Conservation (phyloP, 2,888 invertebrate genomes). For the Trissonchulus latispiculum region DNA sequence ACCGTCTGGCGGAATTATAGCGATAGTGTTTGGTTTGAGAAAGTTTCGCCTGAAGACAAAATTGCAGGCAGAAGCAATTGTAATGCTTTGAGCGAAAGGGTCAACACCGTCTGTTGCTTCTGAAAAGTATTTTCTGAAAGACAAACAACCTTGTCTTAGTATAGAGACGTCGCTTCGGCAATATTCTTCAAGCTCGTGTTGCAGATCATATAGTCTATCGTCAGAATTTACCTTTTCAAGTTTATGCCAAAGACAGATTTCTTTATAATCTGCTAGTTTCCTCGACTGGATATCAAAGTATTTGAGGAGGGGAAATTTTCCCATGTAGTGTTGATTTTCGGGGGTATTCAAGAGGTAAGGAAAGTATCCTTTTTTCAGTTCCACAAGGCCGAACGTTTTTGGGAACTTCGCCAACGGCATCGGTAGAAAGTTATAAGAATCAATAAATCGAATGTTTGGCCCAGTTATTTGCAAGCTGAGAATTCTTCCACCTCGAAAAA, state of each 20-base stretch:
- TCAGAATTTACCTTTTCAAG: background rate
- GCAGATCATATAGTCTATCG: background rate
- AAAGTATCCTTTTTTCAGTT: too few species aligned
- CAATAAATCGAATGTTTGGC: constrained; percentile 2
- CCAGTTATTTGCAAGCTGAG: too few species aligned
- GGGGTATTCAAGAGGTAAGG: constrained; percentile 1
- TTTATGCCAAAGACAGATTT: background rate
- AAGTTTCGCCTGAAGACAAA: background rate
- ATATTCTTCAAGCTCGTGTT: background rate
- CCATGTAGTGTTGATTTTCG: background rate
- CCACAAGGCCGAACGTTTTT: background rate
- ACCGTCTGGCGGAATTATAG: background rate
- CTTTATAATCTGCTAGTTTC: too few species aligned
- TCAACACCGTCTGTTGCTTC: too few species aligned
- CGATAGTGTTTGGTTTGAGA: background rate
- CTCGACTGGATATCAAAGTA: background rate
- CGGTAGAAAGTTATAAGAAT: too few species aligned
- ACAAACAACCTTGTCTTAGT: background rate
- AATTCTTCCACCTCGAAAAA: too few species aligned
- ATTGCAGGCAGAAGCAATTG: background rate
- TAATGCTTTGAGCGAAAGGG: background rate
- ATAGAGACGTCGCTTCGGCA: background rate
- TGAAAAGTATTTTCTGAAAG: background rate
- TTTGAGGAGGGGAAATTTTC: background rate
- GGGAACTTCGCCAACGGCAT: background rate